Evolutionary conservation across 1,140 invertebrate genomes (phyloP).

Genomic region (Wiebesia pumilae): DNA sequence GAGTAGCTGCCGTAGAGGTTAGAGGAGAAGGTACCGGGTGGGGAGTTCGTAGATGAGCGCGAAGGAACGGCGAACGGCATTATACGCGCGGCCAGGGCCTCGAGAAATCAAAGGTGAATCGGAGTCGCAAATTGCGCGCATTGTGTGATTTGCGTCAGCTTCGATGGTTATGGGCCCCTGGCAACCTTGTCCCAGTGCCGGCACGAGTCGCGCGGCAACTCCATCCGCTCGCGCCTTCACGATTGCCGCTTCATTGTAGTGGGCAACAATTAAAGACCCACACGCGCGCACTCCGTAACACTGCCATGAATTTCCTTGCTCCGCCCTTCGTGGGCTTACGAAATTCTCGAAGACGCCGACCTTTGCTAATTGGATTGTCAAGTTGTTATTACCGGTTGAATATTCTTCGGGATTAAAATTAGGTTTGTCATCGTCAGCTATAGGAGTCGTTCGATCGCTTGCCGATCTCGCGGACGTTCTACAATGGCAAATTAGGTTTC

Average conservation of each 20-base stretch:
- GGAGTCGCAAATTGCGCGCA: slow-evolving; percentile 57
- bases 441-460: no score
- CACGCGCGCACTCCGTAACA: neutral
- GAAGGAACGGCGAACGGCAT: slow-evolving; percentile 26
- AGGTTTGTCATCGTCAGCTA: no score
- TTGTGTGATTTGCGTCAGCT: slow-evolving; percentile 57
- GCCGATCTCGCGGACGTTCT: no score
- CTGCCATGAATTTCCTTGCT: neutral
- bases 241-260: neutral
- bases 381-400: no score
- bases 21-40: neutral
- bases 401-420: no score
- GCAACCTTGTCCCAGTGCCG: slow-evolving; percentile 74
- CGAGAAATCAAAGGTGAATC: slow-evolving; percentile 66
- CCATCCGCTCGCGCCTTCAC: slow-evolving; percentile 28
- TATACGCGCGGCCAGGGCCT: slow-evolving; percentile 54
- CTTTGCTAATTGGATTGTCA: neutral
- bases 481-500: no score
- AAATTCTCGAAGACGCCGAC: neutral
- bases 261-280: slow-evolving; percentile 10
- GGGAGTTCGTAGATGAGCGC: slow-evolving; percentile 6
- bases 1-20: neutral
- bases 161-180: slow-evolving; percentile 71
- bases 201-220: neutral
- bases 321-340: neutral